These are phyloP conservation scores for Pionites leucogaster DNA, from an alignment of 2,113 vertebrate species.

Conservation along the genomic window DNA sequence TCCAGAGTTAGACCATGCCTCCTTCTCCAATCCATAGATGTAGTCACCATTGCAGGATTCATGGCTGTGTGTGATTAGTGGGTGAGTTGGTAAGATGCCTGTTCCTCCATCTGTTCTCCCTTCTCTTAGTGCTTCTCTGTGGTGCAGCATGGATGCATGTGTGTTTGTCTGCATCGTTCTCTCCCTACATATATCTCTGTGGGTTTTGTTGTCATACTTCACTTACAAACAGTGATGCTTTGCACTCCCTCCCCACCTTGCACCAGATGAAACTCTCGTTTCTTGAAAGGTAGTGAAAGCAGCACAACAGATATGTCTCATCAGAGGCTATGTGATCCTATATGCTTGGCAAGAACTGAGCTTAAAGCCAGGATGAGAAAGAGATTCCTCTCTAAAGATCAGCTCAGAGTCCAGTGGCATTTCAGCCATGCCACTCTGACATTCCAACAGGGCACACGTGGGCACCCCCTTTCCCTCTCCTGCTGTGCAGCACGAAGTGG, in stretches of 20 bases:
- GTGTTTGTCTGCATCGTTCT: neutral
- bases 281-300: neutral
- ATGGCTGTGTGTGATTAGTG: neutral
- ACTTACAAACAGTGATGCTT: neutral
- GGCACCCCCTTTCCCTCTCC: neutral
- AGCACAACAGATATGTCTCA: neutral
- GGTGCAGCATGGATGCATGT: neutral
- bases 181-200: neutral
- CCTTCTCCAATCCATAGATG: neutral
- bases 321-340: neutral
- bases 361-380: neutral
- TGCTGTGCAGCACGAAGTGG: neutral
- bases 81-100: neutral
- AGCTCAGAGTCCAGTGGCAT: conserved; percentile 1
- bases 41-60: neutral
- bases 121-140: neutral
- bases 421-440: conserved; percentile 9
- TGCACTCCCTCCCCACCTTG: neutral
- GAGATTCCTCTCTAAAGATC: conserved; percentile 41
- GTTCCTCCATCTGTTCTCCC: neutral
- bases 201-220: neutral
- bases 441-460: neutral
- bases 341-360: neutral
- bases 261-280: neutral
- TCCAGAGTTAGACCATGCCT: neutral